Base-by-base conservation (phyloP, 2,888 invertebrate genomes). In the Euclidia mi region DNA sequence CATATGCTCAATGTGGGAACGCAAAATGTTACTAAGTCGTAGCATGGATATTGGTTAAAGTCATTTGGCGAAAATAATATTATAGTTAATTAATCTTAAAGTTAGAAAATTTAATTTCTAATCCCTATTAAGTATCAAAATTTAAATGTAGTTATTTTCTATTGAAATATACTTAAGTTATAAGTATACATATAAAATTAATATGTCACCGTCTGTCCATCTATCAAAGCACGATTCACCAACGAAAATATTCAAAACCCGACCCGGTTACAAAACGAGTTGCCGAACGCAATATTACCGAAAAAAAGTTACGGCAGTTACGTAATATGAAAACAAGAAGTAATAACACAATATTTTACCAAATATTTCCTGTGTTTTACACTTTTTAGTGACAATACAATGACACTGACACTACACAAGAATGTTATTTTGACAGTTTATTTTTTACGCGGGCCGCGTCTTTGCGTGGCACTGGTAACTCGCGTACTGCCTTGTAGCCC, bases 261-360 rank as follows among this genome's bases (percentile, higher is more conserved):
- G 61, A 65, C 65, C 62, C 56, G 60, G 55, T 70, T 70, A 58
- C 59, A 46, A 58, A 72, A 72, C 71, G 15, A 50, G 73, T 65
- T 64, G 56, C 53, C 41, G 35, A 35, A 56, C 60, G 58, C 62
- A 56, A 72, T 66, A 61, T 55, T 61, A 60, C 55, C 56, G 46
- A 73, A 73, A 68, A 55, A 45, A 63, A 63, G 51, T 32, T 56
- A 31, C 17, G n/a, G 32, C 1, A 29, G 40, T 69, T 63, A 56
- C 55, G 25, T 60, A 68, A 65, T 49, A 37, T 10, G 29, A 32
- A 41, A 41, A 40, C 7, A 2, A n/a, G 12, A 12, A 35, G 10
- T n/a, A 44, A 41, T 60, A 41, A 29, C 12, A 38, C 43, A 47
- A 42, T 15, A 40, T 28, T 41, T 65, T 71, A 71, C 71, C 71